A percentile compares a stretch with the other conserved stretches of the same genome.
Conservation (phyloP, 2,797 vertebrate species). For the Acanthurus lineatus region DNA sequence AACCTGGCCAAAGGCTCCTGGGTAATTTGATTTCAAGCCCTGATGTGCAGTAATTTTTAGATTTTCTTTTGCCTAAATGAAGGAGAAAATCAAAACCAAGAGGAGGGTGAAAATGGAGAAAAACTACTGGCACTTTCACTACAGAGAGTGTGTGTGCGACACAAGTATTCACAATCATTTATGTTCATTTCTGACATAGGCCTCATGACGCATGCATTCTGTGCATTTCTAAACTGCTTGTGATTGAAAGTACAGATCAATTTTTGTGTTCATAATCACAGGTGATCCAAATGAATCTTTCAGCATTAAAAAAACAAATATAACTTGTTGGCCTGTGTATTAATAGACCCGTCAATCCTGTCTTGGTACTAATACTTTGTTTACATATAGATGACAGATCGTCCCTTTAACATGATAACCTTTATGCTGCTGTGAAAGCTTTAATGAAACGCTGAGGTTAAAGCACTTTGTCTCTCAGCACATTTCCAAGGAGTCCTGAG, state of each 20-base stretch:
- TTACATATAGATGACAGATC: neutral
- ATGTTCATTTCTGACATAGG: too few relatives aligned
- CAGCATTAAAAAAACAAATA: too few relatives aligned
- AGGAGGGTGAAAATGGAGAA: neutral
- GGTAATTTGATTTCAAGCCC: neutral
- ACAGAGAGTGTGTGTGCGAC: neutral
- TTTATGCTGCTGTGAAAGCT: conserved; percentile 3
- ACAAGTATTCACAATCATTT: neutral
- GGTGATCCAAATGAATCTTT: neutral
- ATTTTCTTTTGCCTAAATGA: neutral
- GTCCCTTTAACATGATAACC: neutral
- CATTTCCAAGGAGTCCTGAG: conserved; percentile 22
- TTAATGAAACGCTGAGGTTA: conserved; percentile 28
- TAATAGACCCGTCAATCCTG: neutral
- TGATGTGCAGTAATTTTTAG: neutral
- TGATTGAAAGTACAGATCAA: neutral
- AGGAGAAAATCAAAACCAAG: neutral
- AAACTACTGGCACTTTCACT: neutral
- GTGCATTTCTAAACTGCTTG: neutral
- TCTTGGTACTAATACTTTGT: neutral
- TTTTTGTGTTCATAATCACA: neutral
- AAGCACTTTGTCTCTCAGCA: conserved; percentile 30
- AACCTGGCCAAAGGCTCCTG: neutral
- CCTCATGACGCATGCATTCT: neutral
- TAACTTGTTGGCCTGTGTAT: too few relatives aligned